Evolutionary conservation across 2,797 vertebrate species (phyloP).

Genomic region (Dryobates pubescens): DNA sequence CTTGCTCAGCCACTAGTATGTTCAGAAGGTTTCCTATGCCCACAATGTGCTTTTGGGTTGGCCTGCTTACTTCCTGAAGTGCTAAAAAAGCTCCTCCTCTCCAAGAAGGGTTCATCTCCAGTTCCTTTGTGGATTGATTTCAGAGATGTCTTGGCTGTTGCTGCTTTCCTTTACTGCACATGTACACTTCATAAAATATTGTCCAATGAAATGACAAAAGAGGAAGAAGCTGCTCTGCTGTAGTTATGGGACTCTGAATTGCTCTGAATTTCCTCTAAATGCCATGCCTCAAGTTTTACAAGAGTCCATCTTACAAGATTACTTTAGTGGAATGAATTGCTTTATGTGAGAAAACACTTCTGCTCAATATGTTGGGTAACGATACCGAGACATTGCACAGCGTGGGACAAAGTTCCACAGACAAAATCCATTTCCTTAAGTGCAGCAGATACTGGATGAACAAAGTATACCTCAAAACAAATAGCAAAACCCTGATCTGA

Average conservation of each 20-base stretch:
- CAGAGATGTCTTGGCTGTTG: not conserved
- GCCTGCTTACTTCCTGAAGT: not conserved
- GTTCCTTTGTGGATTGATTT: not conserved
- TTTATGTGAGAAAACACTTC: slow-evolving; percentile 41
- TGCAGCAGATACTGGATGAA: not conserved
- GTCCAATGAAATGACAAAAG: slow-evolving; percentile 21
- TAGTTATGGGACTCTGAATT: not conserved
- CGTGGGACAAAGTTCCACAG: not conserved
- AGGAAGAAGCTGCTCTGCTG: slow-evolving; percentile 13
- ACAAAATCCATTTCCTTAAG: slow-evolving; percentile 14
- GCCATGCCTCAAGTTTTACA: slow-evolving; percentile 32
- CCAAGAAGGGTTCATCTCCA: not conserved
- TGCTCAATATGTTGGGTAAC: not conserved
- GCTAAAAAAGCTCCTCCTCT: not conserved
- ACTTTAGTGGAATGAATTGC: slow-evolving; percentile 34
- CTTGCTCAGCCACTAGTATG: not conserved
- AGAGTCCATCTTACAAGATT: slow-evolving; percentile 31
- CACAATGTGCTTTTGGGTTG: not conserved
- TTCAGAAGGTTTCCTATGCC: not conserved
- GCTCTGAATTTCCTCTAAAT: slow-evolving; percentile 58
- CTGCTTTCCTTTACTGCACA: not conserved
- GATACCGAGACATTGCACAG: not conserved
- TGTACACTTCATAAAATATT: slow-evolving; percentile 14
- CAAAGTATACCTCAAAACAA: not conserved
- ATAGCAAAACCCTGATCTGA: not conserved